Evolutionary conservation across 2,888 invertebrate species (phyloP).

Genomic region (Boloria euphrosyne): DNA sequence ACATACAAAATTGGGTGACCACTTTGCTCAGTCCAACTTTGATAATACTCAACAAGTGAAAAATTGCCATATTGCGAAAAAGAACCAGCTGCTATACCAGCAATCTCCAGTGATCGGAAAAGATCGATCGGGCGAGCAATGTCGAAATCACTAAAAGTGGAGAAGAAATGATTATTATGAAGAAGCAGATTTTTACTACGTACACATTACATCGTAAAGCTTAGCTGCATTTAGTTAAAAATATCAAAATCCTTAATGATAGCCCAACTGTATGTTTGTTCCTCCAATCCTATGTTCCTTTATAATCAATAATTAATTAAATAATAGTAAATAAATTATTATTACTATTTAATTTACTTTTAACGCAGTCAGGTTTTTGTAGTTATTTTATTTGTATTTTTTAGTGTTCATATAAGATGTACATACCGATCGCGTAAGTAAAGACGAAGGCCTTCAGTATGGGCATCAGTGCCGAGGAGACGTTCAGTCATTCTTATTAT

Average conservation of each 20-base stretch:
- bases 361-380: too few species aligned
- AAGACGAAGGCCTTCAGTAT: conserved; percentile 76
- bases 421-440: conserved; percentile 80
- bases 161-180: neutral
- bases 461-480: conserved; percentile 77
- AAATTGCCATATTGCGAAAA: conserved; percentile 64
- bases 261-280: too few species aligned
- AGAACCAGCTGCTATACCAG: conserved; percentile 49
- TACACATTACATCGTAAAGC: too few species aligned
- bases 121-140: conserved; percentile 76
- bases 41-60: conserved; percentile 66
- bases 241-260: too few species aligned
- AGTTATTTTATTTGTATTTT: too few species aligned
- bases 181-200: neutral
- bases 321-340: too few species aligned
- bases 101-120: conserved; percentile 70
- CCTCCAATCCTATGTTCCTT: too few species aligned
- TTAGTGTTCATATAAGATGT: neutral
- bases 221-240: too few species aligned
- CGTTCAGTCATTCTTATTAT: conserved; percentile 87
- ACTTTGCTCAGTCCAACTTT: conserved; percentile 80
- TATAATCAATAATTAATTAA: too few species aligned
- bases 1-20: conserved; percentile 84
- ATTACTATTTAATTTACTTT: too few species aligned
- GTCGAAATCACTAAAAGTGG: conserved; percentile 55